Base-by-base conservation (phyloP, 2,113 vertebrate genomes). In the Stegostoma tigrinum region DNA sequence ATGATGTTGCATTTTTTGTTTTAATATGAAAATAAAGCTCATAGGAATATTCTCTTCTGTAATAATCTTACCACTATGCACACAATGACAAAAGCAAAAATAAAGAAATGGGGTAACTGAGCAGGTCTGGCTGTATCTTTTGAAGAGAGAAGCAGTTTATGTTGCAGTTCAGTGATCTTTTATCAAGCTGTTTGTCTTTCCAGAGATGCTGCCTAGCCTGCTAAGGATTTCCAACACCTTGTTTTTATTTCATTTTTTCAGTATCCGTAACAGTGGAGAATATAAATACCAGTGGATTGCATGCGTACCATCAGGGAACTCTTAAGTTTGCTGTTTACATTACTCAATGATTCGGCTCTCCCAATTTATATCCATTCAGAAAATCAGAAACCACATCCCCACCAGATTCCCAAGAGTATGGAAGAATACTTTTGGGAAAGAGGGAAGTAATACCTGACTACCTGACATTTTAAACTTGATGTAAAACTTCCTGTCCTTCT, bases 81-180 rank as follows among this genome's bases (percentile, higher is more conserved):
- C 61, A 93, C 89, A 93, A 93, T 93, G 89, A 66, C 89, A 93
- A 61, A 89, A 93, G 89, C 89, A 93, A 93, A 93, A 93, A 93
- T 91, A 34, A 66, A 66, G 89, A 21, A 61, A 93, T 38, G 89
- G n/a, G 61, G 34, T 93, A 34, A 30, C 30, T 75, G 72, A 75
- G 72, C 2, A 75, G 72, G 30, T n/a, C 72, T 34, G 72, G 72
- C 24, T 34, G 6, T 34, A 75, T 75, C 27, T 75, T 61, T 34
- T 75, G 72, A 34, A 75, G 72, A 24, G 30, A 30, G 70, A 72
- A 72, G 27, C 70, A 8, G 27, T 72, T 72, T 19, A 72, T 72
- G 24, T 30, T 72, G 27, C 70, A 72, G 70, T 30, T 72, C 5
- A 72, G 27, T 30, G 5, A 27, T 30, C 72, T 75, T 75, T 75